phyloP scores from a whole-genome alignment of 2,797 vertebrate genomes.

The Karalla daura region DNA sequence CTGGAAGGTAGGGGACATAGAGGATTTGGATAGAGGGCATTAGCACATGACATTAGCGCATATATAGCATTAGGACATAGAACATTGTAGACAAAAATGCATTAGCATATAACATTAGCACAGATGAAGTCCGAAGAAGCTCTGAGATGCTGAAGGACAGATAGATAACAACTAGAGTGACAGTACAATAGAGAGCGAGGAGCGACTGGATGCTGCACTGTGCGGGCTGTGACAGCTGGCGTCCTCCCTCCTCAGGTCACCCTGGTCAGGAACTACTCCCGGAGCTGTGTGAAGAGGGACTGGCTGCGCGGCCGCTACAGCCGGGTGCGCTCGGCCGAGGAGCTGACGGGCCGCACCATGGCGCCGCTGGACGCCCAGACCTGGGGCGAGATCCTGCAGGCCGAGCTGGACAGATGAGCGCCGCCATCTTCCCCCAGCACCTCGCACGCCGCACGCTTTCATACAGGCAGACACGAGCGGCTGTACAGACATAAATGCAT shows the following conservation, averaged over 20 bases:
- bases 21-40: no score
- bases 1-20: constrained; percentile 85
- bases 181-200: no score
- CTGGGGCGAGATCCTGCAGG: constrained; percentile 94
- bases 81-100: no score
- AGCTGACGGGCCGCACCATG: constrained; percentile 86
- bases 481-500: constrained; percentile 40
- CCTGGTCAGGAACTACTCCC: constrained; percentile 89
- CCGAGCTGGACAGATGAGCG: constrained; percentile 88
- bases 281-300: constrained; percentile 86
- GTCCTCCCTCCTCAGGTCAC: constrained; percentile 79
- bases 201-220: no score
- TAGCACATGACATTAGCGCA: no score
- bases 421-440: neutral
- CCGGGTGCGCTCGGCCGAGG: constrained; percentile 81
- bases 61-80: no score
- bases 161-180: no score
- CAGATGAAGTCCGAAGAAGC: no score
- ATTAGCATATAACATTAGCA: no score
- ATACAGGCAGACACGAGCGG: neutral
- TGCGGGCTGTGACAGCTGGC: neutral
- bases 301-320: constrained; percentile 92
- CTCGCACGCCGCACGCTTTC: constrained; percentile 17
- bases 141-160: no score
- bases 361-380: constrained; percentile 86